Evolutionary conservation across 2,797 vertebrate genomes (phyloP), one percentile per base, ranked within the genome.

Genomic region (Cryptoblepharus egeriae): DNA sequence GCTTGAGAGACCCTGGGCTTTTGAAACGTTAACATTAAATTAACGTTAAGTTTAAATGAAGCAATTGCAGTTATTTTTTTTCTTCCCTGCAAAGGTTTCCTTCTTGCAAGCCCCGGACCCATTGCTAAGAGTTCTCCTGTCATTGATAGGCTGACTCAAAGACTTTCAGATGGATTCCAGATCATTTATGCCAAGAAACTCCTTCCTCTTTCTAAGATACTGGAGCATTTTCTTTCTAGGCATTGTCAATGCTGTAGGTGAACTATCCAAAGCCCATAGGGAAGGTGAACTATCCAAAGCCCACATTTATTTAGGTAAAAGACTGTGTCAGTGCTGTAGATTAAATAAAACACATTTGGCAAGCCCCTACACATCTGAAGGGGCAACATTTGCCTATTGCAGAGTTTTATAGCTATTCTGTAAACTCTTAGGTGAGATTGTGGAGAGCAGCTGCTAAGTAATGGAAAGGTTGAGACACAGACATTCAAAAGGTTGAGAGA

Each of bases 11-110:
- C 26, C 83, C 90, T 87, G 76, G 10, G 80, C 28, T 88, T 16
- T 45, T 2, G 2, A 10, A 72, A 4, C 39, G 39, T n/a, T n/a
- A 42, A 42, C 39, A 42, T n/a, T n/a, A 81, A 28, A 52, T 0
- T 45, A 75, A 69, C 57, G 57, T 88, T 6, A 88, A 77, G 68
- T 61, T 71, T n/a, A 28, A 79, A 70, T 1, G 3, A 83, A 83
- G 85, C 80, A 88, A 57, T 88, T 80, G 79, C 78, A 79, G 85
- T 81, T 90, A n/a, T 28, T 61, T 28, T 57, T 64, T 49, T 83
- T n/a, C 20, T 16, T 85, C 64, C 67, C 1, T 7, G 77, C 75
- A 58, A 75, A n/a, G 0, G 1, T 63, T 84, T 52, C 83, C 65
- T 0, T 3, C 12, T 65, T 82, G 77, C 71, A 86, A 80, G 4